Conservation (phyloP, 2,888 invertebrate species). For the Dynastes hyllus region DNA sequence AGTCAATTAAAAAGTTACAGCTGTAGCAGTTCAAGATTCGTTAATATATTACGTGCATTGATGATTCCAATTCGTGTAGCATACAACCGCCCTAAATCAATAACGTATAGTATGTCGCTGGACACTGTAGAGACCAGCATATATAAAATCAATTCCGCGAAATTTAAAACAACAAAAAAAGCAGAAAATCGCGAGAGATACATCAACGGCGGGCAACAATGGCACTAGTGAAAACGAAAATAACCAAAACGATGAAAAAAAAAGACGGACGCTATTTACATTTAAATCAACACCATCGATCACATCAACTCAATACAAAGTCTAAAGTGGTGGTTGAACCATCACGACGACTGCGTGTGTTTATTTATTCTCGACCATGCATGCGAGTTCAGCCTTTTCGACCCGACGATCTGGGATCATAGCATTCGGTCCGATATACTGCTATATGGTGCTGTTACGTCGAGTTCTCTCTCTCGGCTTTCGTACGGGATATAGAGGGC, state of each 20-base stretch:
- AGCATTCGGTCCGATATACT: not conserved
- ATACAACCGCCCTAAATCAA: slow-evolving; percentile 31
- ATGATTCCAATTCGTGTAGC: slow-evolving; percentile 35
- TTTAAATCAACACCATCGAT: slow-evolving; percentile 48
- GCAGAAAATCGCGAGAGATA: not conserved
- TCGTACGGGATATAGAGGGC: slow-evolving; percentile 43
- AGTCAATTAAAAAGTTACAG: slow-evolving; percentile 39
- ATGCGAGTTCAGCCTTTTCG: slow-evolving; percentile 31
- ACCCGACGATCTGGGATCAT: slow-evolving; percentile 13
- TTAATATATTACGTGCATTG: slow-evolving; percentile 21
- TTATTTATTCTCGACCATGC: slow-evolving; percentile 43
- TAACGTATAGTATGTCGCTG: slow-evolving; percentile 29
- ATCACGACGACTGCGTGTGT: slow-evolving; percentile 24
- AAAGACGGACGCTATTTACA: slow-evolving; percentile 42
- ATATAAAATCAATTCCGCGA: slow-evolving; percentile 45
- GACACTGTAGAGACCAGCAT: slow-evolving; percentile 9
- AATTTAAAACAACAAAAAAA: slow-evolving; percentile 29
- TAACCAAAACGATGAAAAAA: slow-evolving; percentile 24
- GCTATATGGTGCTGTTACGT: not conserved
- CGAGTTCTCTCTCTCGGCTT: slow-evolving; percentile 21
- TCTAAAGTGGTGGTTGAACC: slow-evolving; percentile 40
- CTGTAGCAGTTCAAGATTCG: slow-evolving; percentile 7
- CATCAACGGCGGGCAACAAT: not conserved
- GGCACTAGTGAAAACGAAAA: slow-evolving; percentile 24
- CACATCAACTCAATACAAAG: slow-evolving; percentile 47